Evolutionary conservation across 1,140 invertebrate species (phyloP).

Genomic region (Dendroctonus ponderosae): DNA sequence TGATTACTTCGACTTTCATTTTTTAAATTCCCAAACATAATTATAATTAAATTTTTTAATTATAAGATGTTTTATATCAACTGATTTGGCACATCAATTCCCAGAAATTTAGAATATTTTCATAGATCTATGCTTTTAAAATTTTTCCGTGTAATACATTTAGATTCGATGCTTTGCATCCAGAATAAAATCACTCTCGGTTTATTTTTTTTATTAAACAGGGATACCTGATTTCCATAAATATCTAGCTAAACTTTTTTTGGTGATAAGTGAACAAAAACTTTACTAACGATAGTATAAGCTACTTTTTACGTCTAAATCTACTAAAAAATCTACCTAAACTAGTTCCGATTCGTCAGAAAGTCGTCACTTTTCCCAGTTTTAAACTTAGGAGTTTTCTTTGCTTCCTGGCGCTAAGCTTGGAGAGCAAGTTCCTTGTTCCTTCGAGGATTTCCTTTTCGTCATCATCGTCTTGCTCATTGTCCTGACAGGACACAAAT

Average conservation of each 20-base stretch:
- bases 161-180: neutral
- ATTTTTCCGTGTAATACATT: neutral
- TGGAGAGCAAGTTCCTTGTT: constrained; percentile 59
- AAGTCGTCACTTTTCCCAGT: constrained; percentile 64
- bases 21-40: constrained; percentile 4
- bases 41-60: constrained; percentile 10
- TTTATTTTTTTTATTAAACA: neutral
- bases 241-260: neutral
- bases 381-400: constrained; percentile 62
- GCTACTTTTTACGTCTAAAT: constrained; percentile 14
- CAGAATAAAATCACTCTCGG: neutral
- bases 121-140: neutral
- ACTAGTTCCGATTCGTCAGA: constrained; percentile 50
- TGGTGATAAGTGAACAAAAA: constrained; percentile 2
- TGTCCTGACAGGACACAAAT: constrained; percentile 62
- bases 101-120: neutral
- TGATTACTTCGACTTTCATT: neutral
- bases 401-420: constrained; percentile 66
- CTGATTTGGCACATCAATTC: neutral
- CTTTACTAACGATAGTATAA: neutral
- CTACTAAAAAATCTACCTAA: constrained; percentile 22
- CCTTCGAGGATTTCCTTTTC: constrained; percentile 57
- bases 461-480: constrained; percentile 48
- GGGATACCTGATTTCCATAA: neutral
- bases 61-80: constrained; percentile 1